Evolutionary conservation across 2,888 invertebrate genomes (phyloP).

Genomic region (Ornithoptera priamus): DNA sequence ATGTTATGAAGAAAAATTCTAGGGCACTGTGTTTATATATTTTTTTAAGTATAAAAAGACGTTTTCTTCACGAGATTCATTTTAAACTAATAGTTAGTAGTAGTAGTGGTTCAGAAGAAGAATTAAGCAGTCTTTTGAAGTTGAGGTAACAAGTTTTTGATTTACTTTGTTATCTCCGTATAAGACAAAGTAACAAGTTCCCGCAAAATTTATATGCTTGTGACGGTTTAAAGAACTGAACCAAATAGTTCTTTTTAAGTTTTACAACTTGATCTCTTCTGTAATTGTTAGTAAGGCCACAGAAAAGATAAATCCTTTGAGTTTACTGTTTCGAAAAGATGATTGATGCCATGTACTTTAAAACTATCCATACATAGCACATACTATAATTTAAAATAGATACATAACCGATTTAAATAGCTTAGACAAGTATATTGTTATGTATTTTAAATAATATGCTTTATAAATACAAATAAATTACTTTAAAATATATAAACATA

Average conservation of each 20-base stretch:
- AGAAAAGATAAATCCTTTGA: too few species aligned
- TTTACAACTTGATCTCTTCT: neutral
- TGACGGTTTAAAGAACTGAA: neutral
- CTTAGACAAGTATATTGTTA: too few species aligned
- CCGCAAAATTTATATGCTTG: neutral
- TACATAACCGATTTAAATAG: too few species aligned
- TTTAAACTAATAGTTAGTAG: conserved; percentile 6
- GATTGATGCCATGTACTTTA: too few species aligned
- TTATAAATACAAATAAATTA: too few species aligned
- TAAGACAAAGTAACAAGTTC: neutral
- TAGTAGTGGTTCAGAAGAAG: conserved; percentile 13
- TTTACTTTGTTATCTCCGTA: neutral
- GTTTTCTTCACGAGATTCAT: neutral
- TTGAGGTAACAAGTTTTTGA: neutral
- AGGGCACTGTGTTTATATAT: neutral
- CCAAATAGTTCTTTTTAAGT: neutral
- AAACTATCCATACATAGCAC: too few species aligned
- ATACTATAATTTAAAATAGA: too few species aligned
- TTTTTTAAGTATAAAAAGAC: neutral
- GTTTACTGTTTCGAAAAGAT: too few species aligned
- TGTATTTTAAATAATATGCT: too few species aligned
- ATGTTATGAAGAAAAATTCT: neutral
- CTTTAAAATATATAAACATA: too few species aligned
- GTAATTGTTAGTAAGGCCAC: too few species aligned
- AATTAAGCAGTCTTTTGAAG: neutral